Conservation (phyloP, 2,113 vertebrate species). For the Mobula hypostoma region DNA sequence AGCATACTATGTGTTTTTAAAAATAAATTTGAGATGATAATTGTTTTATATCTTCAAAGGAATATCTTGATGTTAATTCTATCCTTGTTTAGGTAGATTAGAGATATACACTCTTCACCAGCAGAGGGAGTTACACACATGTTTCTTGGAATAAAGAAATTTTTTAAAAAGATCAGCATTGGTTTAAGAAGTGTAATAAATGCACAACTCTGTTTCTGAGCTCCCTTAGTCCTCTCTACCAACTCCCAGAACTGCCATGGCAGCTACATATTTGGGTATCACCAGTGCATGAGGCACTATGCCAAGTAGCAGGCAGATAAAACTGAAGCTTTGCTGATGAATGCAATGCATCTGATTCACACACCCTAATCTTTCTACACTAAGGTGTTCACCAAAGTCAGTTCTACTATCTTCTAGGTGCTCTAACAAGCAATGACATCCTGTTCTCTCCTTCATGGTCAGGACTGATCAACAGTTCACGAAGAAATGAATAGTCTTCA, state of each 20-base stretch:
- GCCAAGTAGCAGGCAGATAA: background rate
- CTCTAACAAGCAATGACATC: background rate
- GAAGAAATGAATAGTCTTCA: background rate
- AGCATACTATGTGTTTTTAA: background rate
- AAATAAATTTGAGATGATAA: background rate
- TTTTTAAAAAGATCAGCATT: background rate
- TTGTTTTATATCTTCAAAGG: background rate
- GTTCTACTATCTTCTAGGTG: background rate
- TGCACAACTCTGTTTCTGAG: background rate
- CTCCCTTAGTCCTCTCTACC: no score
- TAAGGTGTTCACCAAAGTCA: background rate
- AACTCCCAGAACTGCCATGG: background rate
- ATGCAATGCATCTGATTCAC: background rate
- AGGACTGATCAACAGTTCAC: background rate
- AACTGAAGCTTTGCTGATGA: background rate
- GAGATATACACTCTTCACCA: conserved; percentile 16
- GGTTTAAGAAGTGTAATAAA: background rate
- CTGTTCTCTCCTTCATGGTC: background rate
- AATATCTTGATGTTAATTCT: background rate
- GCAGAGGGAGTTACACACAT: conserved; percentile 27
- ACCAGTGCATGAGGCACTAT: background rate
- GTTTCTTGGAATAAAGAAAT: background rate
- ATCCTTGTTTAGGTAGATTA: background rate
- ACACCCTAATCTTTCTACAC: background rate
- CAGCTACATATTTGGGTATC: background rate